Base-by-base conservation (phyloP, 2,888 invertebrate genomes). In the Amorpha juglandis region DNA sequence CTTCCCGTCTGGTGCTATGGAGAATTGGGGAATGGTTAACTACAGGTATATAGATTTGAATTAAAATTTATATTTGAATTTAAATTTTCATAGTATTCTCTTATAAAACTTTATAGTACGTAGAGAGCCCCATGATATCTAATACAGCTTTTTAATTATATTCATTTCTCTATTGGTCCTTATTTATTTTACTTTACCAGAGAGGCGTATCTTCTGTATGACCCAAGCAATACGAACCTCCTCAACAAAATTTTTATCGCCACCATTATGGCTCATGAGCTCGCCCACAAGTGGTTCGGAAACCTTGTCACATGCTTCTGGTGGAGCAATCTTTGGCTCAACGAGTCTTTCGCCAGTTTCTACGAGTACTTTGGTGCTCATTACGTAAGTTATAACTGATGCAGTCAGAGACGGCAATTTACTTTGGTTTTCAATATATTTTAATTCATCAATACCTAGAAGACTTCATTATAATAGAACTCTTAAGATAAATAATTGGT, bases 201-300 rank as follows among this genome's bases (percentile, higher is more conserved):
- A 73, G 94, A 94, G 71, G 93, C 92, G 0, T 93, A 92, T 64
- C 79, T 94, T 0, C 71, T 95, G 6, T 94, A 91, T 71, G 93
- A 94, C 55, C 75, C 79, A 6, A 63, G 71, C 0, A 82, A 94
- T 69, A 93, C 94, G 0, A 93, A 93, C 58, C 63, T 91, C 1
- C 70, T 63, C 45, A 89, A 87, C 67, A 92, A 94, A 74, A 94
- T 95, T 72, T 84, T 88, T 65, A 94, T 95, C 6, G 94, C 94
- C 0, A 90, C 94, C 0, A 94, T 95, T 7, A 91, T 96, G 68
- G 95, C 96, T 0, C 98, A 98, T 82, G 98, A 98, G 82, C 84
- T 97, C 55, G 95, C 96, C 0, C 98, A 98, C 86, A 96, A 96
- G 84, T 97, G 97, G 97, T 97, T 97, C 79, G 97, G 97, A 7